Evolutionary conservation across 2,888 invertebrate genomes (phyloP), one percentile per base, ranked within the genome.

Genomic region (Xestia sexstrigata): DNA sequence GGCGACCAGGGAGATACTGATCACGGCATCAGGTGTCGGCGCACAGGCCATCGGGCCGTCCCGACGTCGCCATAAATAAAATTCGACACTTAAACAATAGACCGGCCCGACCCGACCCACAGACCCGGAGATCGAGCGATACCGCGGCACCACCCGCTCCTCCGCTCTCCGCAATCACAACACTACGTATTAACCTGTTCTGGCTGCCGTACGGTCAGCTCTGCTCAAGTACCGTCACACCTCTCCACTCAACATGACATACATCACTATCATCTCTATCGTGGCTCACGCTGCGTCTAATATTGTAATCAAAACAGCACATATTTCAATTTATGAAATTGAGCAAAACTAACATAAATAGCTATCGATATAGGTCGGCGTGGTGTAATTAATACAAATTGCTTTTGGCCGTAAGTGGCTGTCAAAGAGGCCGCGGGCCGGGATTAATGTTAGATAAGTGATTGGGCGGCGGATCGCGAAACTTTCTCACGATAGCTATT

Each of bases 81-180:
- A 93, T 93, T 95, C 94, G 95, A 95, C 95, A 92, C 91, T 91
- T 91, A 93, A 92, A 95, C 95, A 96, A 95, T 95, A 92, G 93
- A 82, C 83, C 80, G 89, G 90, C 85, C 88, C 89, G 89, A 89
- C 91, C 90, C 90, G 91, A 89, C 90, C 91, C 91, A 91, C 89
- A 88, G 93, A 88, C 88, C 90, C 89, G 81, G 60, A 89, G 90
- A 94, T 94, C 91, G 79, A 75, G 65, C 88, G 95, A 95, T 95
- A 94, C 87, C 84, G 83, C 76, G 89, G 93, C 94, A 94, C 87
- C 83, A 85, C 78, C 89, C 83, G 87, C 85, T 83, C 78, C 86
- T 82, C 78, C 75, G 30, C 77, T 30, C 79, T 52, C 79, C 78
- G 82, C 89, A 88, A 92, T 93, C 93, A 93, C 90, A 93, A 93